phyloP scores from a whole-genome alignment of 2,113 vertebrate genomes.

The Alligator mississippiensis region DNA sequence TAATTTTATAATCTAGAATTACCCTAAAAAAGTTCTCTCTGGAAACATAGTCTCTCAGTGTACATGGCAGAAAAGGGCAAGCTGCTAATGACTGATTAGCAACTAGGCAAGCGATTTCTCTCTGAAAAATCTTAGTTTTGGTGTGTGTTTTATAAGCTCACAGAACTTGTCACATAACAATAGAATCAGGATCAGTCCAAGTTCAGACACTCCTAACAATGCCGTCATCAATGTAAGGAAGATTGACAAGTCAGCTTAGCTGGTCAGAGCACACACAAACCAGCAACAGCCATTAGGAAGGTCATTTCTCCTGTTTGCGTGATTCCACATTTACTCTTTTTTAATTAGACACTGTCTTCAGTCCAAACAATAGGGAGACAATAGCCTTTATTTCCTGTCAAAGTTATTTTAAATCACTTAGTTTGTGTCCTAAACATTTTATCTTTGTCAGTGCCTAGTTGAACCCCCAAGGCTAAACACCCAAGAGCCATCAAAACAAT shows the following conservation, averaged over 20 bases:
- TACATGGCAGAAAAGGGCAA: not conserved
- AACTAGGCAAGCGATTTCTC: not conserved
- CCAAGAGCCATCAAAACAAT: not conserved
- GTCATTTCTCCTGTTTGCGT: not conserved
- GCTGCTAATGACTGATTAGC: not conserved
- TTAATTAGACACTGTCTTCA: not conserved
- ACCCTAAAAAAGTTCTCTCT: not conserved
- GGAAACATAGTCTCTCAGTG: not conserved
- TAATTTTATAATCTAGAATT: not conserved
- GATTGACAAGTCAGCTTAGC: not conserved
- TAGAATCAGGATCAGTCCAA: not conserved
- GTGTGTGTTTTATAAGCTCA: not conserved
- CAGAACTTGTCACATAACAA: not conserved
- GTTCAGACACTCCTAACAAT: not conserved
- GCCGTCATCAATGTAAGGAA: not conserved
- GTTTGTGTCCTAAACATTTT: not conserved
- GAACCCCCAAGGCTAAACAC: not conserved
- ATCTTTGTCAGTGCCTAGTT: not conserved
- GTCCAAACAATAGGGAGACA: not conserved
- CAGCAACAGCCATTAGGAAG: not conserved
- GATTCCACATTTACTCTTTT: not conserved
- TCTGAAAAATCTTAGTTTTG: not conserved
- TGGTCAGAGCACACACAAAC: not conserved
- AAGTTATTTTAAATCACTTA: not conserved
- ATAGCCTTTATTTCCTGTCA: not conserved